These are phyloP conservation scores for Drosophila kuntzei DNA, from an alignment of 2,888 invertebrate species.

Conservation along the genomic window DNA sequence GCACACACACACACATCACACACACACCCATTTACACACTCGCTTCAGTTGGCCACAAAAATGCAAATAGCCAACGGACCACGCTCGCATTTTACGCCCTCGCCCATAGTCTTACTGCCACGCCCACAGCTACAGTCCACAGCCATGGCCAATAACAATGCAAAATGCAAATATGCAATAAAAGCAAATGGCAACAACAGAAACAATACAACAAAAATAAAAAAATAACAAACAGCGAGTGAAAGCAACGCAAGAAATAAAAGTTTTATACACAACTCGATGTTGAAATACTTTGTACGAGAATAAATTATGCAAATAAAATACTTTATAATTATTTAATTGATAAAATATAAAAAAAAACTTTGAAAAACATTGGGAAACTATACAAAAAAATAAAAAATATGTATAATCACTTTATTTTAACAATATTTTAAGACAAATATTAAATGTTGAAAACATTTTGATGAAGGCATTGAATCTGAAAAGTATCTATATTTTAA, in stretches of 20 bases:
- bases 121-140: constrained; percentile 7
- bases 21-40: constrained; percentile 9
- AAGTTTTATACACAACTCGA: constrained; percentile 10
- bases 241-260: constrained; percentile 5
- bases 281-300: constrained; percentile 24
- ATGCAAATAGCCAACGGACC: constrained; percentile 61
- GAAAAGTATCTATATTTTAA: neutral
- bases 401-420: neutral
- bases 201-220: constrained; percentile 30
- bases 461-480: neutral
- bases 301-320: neutral
- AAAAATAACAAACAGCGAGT: neutral
- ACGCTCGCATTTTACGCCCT: constrained; percentile 6
- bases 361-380: neutral
- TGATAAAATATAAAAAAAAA: neutral
- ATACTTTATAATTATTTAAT: no score
- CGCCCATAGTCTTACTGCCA: constrained; percentile 23
- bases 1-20: constrained; percentile 20
- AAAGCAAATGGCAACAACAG: constrained; percentile 60
- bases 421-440: neutral
- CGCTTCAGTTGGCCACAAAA: constrained; percentile 55
- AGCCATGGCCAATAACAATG: constrained; percentile 72
- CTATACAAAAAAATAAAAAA: neutral
- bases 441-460: neutral
- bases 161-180: constrained; percentile 77